Evolutionary conservation across 2,113 vertebrate species (phyloP).

Genomic region (Mystacornis crossleyi): DNA sequence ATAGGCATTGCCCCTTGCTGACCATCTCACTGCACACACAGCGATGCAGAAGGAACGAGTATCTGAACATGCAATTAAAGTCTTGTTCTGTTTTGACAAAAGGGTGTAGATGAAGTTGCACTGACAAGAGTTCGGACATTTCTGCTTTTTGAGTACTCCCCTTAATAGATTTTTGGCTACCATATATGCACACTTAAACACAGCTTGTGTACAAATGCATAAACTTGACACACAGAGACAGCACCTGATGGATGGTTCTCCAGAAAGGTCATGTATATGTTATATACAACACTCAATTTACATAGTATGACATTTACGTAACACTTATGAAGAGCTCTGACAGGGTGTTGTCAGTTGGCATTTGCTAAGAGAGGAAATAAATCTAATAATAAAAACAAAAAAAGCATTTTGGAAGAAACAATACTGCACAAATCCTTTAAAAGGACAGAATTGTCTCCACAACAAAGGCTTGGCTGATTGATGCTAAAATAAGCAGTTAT

Average conservation of each 20-base stretch:
- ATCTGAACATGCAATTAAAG: not conserved
- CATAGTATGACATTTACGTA: constrained; percentile 51
- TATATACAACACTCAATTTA: not conserved
- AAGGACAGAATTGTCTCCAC: constrained; percentile 60
- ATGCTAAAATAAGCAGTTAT: constrained; percentile 73
- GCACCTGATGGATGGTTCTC: not conserved
- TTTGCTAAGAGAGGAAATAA: constrained; percentile 72
- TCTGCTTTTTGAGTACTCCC: not conserved
- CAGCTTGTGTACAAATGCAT: not conserved
- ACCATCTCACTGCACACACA: not conserved
- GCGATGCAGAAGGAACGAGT: not conserved
- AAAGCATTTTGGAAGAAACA: constrained; percentile 45
- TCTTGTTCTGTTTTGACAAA: not conserved
- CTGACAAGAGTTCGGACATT: not conserved
- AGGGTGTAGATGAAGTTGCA: not conserved
- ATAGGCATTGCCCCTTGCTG: not conserved
- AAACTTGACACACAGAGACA: fast-evolving
- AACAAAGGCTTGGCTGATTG: constrained; percentile 66
- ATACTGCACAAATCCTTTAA: constrained; percentile 60
- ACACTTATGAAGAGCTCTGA: constrained; percentile 54
- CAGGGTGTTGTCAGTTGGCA: constrained; percentile 65
- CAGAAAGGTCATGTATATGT: not conserved
- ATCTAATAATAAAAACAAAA: constrained; percentile 67
- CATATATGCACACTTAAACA: not conserved
- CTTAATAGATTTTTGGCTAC: not conserved